Conservation (phyloP, 1,140 invertebrate genomes). For the Danaus melanippus region DNA sequence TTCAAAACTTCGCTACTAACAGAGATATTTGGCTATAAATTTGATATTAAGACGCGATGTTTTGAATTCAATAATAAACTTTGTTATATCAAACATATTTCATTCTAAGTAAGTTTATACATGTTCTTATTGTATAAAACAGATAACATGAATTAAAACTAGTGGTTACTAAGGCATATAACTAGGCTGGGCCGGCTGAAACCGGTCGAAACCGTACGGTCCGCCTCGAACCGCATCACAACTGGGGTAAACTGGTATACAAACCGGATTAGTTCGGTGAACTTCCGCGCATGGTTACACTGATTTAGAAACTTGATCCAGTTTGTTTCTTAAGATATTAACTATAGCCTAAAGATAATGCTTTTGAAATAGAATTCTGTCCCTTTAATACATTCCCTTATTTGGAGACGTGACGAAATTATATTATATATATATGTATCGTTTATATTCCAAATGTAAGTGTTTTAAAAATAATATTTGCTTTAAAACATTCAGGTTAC, state of each 20-base stretch:
- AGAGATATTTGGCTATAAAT: constrained; percentile 30
- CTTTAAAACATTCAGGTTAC: not conserved
- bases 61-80: too few species aligned
- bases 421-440: not conserved
- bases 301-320: constrained; percentile 62
- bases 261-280: constrained; percentile 58
- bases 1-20: constrained; percentile 1
- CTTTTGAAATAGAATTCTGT: too few species aligned
- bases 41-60: too few species aligned
- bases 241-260: constrained; percentile 41
- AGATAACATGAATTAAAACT: constrained; percentile 1
- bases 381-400: not conserved
- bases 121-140: too few species aligned
- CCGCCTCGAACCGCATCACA: constrained; percentile 50
- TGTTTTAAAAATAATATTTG: too few species aligned
- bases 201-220: constrained; percentile 30
- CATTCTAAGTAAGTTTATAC: too few species aligned
- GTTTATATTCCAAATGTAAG: not conserved
- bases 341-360: constrained; percentile 1
- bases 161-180: constrained; percentile 1
- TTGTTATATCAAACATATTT: too few species aligned
- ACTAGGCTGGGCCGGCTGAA: constrained; percentile 1
- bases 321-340: constrained; percentile 57
- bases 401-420: not conserved
- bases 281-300: constrained; percentile 60